Conservation (phyloP, 2,113 vertebrate genomes). For the Platichthys flesus region DNA sequence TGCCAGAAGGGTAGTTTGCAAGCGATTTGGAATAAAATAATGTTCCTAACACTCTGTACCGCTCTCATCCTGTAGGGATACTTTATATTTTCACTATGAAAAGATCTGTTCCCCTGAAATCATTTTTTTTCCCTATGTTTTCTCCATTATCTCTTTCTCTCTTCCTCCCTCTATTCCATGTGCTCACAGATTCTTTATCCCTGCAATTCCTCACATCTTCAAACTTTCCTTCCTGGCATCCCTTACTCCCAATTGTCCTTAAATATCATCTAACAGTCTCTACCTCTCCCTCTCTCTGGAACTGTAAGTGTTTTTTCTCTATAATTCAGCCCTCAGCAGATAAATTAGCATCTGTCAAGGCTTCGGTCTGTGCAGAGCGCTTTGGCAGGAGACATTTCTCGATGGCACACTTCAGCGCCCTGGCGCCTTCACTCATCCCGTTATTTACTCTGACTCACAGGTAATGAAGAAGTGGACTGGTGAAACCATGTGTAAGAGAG, state of each 20-base stretch:
- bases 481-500: constrained; percentile 42
- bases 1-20: background rate
- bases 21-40: background rate
- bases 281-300: constrained; percentile 24
- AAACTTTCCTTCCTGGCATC: constrained; percentile 8
- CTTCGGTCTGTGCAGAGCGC: constrained; percentile 41
- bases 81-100: background rate
- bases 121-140: constrained; percentile 5
- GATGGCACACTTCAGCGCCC: constrained; percentile 56
- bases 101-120: background rate
- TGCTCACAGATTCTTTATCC: background rate
- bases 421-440: constrained; percentile 58
- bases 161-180: background rate
- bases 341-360: constrained; percentile 69
- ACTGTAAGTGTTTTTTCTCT: constrained; percentile 42
- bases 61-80: constrained; percentile 1
- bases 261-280: constrained; percentile 42
- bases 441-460: constrained; percentile 65
- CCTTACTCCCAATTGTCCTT: constrained; percentile 19
- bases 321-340: constrained; percentile 65
- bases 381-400: constrained; percentile 49
- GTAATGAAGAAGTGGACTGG: constrained; percentile 60
- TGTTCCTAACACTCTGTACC: too few relatives aligned
- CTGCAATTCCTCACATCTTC: background rate
- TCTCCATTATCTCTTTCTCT: background rate